These are phyloP conservation scores for Pseudococcus longispinus DNA, from an alignment of 2,888 invertebrate species.

Conservation along the genomic window DNA sequence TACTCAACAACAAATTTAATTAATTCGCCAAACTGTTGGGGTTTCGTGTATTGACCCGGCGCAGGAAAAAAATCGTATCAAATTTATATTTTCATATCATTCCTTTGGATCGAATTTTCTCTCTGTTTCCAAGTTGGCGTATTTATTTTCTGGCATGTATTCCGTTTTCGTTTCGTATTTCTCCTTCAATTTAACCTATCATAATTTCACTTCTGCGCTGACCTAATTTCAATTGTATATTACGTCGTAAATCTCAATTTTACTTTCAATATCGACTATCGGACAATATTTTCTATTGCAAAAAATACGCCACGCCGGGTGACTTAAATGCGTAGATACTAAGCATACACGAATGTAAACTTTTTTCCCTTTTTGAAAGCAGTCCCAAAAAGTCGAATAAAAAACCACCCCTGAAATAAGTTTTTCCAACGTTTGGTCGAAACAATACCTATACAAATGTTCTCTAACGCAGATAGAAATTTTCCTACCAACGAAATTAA, in stretches of 20 bases:
- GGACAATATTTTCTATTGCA: neutral
- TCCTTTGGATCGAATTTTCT: neutral
- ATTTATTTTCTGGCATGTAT: conserved; percentile 37
- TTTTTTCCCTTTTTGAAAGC: neutral
- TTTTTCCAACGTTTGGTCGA: neutral
- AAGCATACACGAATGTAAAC: neutral
- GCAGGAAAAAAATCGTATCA: neutral
- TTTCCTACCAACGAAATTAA: neutral
- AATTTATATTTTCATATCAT: neutral
- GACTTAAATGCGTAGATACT: neutral
- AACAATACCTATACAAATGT: neutral
- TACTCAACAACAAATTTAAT: neutral
- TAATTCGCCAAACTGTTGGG: neutral
- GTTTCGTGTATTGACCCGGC: neutral
- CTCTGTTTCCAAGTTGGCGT: neutral
- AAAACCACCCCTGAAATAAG: neutral
- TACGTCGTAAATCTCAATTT: conserved; percentile 10
- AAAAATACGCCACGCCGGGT: neutral
- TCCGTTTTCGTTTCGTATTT: conserved; percentile 27
- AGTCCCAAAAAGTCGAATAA: neutral
- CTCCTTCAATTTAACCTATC: conserved; percentile 2
- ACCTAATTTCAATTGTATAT: conserved; percentile 16
- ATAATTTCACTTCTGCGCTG: conserved; percentile 1
- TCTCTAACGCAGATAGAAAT: neutral
- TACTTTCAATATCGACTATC: conserved; percentile 1